Evolutionary conservation across 53 echinoderm and acorn worm genomes (phyloP), one percentile per base, ranked within the genome.

Genomic region (Paracentrotus lividus): DNA sequence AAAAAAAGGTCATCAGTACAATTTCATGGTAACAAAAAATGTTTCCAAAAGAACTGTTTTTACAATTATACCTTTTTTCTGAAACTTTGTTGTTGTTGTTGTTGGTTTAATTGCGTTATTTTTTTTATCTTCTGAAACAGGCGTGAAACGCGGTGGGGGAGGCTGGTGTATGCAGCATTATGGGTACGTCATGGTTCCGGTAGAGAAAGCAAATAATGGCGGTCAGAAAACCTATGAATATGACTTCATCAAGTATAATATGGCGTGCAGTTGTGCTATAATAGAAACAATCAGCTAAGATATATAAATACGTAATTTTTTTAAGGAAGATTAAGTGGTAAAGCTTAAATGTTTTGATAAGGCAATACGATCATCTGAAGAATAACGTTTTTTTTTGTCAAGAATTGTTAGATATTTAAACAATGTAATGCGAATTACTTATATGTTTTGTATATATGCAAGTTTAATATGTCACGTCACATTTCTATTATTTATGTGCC

Each of bases 161-260:
- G 34, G 36, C 5, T 20, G 20, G 1, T 72, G 72, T 72, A 36
- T 18, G 72, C 72, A 72, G 20, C 40, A 38, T 36, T 72, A 72
- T 72, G 72, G 72, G 1, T 72, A 72, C 32, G 40, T 72, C 1
- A 36, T 72, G 40, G 72, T 72, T 21, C 72, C 72, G 21, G 72
- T 72, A 5, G 38, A 16, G 18, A 72, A 72, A 20, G 36, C 72
- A 40, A 20, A 20, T 21, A 5, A 32, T 10, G 21, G 40, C 36
- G 20, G 6, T 40, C 36, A 18, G 4, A 36, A 26, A 49, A 4
- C 47, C n/a, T 85, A 85, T 24, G 85, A 85, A 31, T 49, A 85
- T 27, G 85, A 49, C 85, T 85, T 47, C 15, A 85, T 85, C n/a
- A 85, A 85, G 85, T 85, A 85, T 14, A 85, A 85, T 32, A 47